Evolutionary conservation across 64 coral and sea anemone species (phyloP), one percentile per base, ranked within the genome.

Genomic region (Acropora tenuis): DNA sequence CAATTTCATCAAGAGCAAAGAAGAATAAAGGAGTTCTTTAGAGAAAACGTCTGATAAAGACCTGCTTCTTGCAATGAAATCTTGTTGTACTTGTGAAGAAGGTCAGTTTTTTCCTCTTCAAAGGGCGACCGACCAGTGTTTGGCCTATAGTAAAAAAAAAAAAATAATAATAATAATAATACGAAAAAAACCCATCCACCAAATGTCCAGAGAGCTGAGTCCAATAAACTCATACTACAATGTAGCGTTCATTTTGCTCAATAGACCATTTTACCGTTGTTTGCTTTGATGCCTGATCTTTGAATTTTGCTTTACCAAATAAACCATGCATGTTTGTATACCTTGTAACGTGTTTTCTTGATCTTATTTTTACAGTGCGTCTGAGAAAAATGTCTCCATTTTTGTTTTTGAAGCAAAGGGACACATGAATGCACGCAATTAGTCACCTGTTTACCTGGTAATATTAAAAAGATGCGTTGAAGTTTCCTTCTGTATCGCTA

Each of bases 51-150:
- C 13, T 0, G 15, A 1, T 0, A 15, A 18, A 43, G 52, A 95
- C 97, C 94, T 80, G 97, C 97, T 6, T 99, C 94, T 80, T 94
- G 91, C 3, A 92, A 78, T 40, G 74, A 86, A 57, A 99, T 88
- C 50, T 78, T 90, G 19, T 75, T 90, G 74, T 99, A 99, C 43
- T 99, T 99, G 41, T 92, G 88, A 1, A 87, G 77, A n/a, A 99
- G 85, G 61, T 95, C 94, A 6, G 80, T 82, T 67, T 96, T 93
- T 49, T 96, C 94, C 75, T 99, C 97, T 58, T 99, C 97, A 68
- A 96, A 99, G 9, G 97, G 97, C 10, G 97, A 99, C 65, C 85
- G 80, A 3, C 97, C 97, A 47, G 97, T 99, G 55, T 99, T 99
- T 63, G 97, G 97, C 86, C 97, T 99, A 77, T 10, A 82, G 76